phyloP scores from a whole-genome alignment of 2,797 vertebrate genomes.

The Perodicticus potto region DNA sequence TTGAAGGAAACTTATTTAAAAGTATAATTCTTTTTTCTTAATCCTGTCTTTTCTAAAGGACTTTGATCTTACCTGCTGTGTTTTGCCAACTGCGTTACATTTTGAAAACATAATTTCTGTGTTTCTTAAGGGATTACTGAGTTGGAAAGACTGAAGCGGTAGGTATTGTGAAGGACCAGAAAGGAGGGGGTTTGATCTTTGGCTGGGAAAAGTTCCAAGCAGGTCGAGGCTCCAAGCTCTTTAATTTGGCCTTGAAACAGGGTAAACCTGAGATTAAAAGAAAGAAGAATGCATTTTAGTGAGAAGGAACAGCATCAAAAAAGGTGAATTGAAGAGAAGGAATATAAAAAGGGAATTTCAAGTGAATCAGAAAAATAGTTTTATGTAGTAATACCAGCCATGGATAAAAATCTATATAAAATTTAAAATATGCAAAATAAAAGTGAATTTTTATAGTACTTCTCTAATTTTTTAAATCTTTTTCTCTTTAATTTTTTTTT shows the following conservation, averaged over 20 bases:
- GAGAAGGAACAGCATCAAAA: background rate
- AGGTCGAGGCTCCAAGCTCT: background rate
- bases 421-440: background rate
- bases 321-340: background rate
- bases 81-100: slow-evolving; percentile 38
- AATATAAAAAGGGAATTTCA: background rate
- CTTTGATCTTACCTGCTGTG: slow-evolving; percentile 57
- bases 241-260: slow-evolving; percentile 21
- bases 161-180: background rate
- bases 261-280: slow-evolving; percentile 15
- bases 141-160: background rate
- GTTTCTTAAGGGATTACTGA: slow-evolving; percentile 9
- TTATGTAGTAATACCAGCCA: background rate
- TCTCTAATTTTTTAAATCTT: no score
- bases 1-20: slow-evolving; percentile 42
- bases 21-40: slow-evolving; percentile 34
- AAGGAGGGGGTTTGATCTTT: background rate
- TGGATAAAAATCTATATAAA: background rate
- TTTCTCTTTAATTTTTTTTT: no score
- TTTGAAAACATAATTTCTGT: slow-evolving; percentile 57
- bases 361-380: background rate
- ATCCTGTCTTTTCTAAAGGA: slow-evolving; percentile 15
- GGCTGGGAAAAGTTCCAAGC: background rate
- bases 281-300: background rate
- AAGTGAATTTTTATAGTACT: background rate